Base-by-base conservation (phyloP, 2,888 invertebrate genomes). In the Lymantria monacha region DNA sequence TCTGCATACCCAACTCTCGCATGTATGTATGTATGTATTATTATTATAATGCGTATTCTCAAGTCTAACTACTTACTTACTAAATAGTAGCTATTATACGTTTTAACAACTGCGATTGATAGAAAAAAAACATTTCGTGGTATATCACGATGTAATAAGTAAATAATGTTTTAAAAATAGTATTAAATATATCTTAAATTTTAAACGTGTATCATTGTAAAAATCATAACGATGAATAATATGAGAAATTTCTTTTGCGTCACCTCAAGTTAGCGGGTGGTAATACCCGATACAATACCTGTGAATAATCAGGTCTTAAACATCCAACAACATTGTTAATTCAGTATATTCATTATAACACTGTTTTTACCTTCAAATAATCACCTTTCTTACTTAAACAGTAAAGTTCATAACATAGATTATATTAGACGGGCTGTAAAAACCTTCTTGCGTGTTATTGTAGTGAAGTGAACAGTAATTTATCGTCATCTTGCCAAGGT, bases 211-310 rank as follows among this genome's bases (percentile, higher is more conserved):
- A 22, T 22, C 5, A 22, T 22, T 2, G 22, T 22, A 43, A 63
- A 53, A 64, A 67, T 65, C 64, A 63, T 63, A 60, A 69, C 69
- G 66, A n/a, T n/a, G n/a, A 63, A 63, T 70, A 69, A 72, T 71
- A 74, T 69, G 66, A 72, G 66, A 74, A 73, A 80, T 77, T 76
- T 72, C 64, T 70, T 83, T 81, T 70, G 78, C 78, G 79, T 82
- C 81, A 84, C 81, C 84, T 84, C 81, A 79, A 75, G 82, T 80
- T 83, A 83, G 86, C 87, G 86, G 90, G 88, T 85, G 90, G 88
- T 87, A 85, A 77, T 74, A 74, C 74, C 61, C 72, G 71, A 79
- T 74, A 84, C 81, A 88, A 87, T 86, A 87, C 80, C 85, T 86
- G 87, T 83, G 83, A 81, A 88, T 88, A 87, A 88, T 87, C 86